Evolutionary conservation across 2,888 invertebrate species (phyloP).

Genomic region (Drosophila greeni): DNA sequence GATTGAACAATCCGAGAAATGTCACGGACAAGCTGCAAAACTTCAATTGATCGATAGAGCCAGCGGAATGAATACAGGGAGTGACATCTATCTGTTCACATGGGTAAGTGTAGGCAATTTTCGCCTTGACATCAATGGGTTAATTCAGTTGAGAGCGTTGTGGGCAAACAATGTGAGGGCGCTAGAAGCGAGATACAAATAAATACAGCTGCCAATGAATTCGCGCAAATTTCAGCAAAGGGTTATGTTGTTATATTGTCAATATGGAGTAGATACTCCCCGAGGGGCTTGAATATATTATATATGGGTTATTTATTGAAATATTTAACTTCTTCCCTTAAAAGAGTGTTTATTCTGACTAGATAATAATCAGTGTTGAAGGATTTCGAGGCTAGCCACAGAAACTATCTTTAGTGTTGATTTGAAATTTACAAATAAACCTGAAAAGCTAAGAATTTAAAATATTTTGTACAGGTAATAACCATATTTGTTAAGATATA

Average conservation of each 20-base stretch:
- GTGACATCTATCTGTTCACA: conserved; percentile 16
- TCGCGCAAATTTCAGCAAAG: conserved; percentile 16
- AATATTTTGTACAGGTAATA: neutral
- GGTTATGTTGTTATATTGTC: neutral
- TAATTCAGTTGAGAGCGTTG: conserved; percentile 43
- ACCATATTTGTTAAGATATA: neutral
- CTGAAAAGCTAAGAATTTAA: neutral
- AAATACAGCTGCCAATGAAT: conserved; percentile 53
- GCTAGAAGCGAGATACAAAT: conserved; percentile 33
- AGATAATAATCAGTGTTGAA: too few relatives aligned
- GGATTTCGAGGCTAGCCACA: neutral
- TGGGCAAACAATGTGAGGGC: conserved; percentile 46
- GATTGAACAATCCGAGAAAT: conserved; percentile 35
- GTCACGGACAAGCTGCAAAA: conserved; percentile 60
- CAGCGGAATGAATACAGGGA: neutral
- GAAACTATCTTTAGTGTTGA: neutral
- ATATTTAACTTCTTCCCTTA: neutral
- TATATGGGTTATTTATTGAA: neutral
- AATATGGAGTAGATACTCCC: neutral
- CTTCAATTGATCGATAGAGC: conserved; percentile 31
- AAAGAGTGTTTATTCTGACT: too few relatives aligned
- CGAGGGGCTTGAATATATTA: neutral
- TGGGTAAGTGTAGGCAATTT: conserved; percentile 37
- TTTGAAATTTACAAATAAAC: neutral
- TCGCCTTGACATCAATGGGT: conserved; percentile 29